These are phyloP conservation scores for Drosophila anceps DNA, from an alignment of 2,888 invertebrate species.

Conservation along the genomic window DNA sequence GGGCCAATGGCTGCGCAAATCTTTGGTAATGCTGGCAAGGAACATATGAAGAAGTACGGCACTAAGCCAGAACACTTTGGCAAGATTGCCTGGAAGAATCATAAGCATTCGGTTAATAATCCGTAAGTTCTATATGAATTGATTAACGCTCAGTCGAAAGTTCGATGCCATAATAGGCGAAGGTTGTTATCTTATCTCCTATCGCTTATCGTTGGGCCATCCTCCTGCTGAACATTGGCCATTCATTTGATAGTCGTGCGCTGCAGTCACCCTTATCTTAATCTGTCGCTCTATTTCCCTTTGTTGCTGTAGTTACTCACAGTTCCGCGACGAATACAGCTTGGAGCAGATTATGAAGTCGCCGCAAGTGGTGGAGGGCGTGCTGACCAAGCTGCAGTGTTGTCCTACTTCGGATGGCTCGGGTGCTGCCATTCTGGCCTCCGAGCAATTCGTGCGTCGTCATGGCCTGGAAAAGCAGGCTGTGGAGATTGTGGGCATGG, in stretches of 20 bases:
- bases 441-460: slow-evolving; percentile 94
- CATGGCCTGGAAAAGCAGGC: slow-evolving; percentile 95
- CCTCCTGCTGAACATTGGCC: slow-evolving; percentile 34
- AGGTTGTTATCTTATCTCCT: slow-evolving; percentile 52
- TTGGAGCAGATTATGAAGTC: slow-evolving; percentile 96
- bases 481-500: slow-evolving; percentile 98
- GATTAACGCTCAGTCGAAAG: slow-evolving; percentile 57
- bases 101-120: slow-evolving; percentile 98
- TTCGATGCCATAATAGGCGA: slow-evolving; percentile 30
- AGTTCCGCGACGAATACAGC: slow-evolving; percentile 96
- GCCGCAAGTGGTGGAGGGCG: slow-evolving; percentile 94
- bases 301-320: slow-evolving; percentile 89
- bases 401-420: slow-evolving; percentile 99
- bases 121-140: slow-evolving; percentile 90
- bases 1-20: slow-evolving; percentile 97
- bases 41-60: slow-evolving; percentile 94
- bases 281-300: neutral
- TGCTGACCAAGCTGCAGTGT: slow-evolving; percentile 98
- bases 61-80: slow-evolving; percentile 97
- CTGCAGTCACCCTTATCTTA: slow-evolving; percentile 13
- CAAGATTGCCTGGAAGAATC: slow-evolving; percentile 99
- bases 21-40: slow-evolving; percentile 98
- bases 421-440: slow-evolving; percentile 96
- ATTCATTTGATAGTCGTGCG: slow-evolving; percentile 10
- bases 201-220: slow-evolving; percentile 36